A percentile compares a stretch with the other conserved stretches of the same genome.
These are phyloP conservation scores for Notothenia coriiceps DNA, from an alignment of 2,113 vertebrate genomes.

Conservation along the genomic window DNA sequence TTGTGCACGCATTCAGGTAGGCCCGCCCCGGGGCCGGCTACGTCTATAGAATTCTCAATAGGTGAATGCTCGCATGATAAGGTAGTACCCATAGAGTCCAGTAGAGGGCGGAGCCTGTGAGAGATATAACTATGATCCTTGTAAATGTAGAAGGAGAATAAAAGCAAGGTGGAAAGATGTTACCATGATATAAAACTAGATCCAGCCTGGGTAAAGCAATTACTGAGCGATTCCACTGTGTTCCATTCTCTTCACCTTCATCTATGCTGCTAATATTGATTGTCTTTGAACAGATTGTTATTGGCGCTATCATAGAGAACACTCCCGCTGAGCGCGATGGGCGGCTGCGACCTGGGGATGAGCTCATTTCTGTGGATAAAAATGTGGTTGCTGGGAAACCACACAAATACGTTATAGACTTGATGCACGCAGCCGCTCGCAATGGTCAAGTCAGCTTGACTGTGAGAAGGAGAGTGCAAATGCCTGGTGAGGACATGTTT, in stretches of 20 bases:
- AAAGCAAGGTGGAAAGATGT: constrained; percentile 33
- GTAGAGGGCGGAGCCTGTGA: too few species aligned
- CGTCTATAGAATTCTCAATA: too few species aligned
- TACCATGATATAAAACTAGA: constrained; percentile 20
- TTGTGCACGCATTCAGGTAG: too few species aligned
- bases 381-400: constrained; percentile 97
- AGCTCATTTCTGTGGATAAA: constrained; percentile 97
- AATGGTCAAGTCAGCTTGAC: constrained; percentile 98
- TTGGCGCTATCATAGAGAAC: constrained; percentile 98
- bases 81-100: too few species aligned
- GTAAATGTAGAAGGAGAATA: constrained; percentile 26
- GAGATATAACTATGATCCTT: too few species aligned
- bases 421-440: constrained; percentile 97
- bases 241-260: constrained; percentile 48
- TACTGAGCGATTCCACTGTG: constrained; percentile 15
- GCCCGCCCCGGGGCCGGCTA: too few species aligned
- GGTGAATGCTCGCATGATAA: too few species aligned
- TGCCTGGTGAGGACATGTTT: constrained; percentile 86
- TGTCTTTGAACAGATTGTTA: constrained; percentile 91
- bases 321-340: constrained; percentile 98
- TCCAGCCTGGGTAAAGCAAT: constrained; percentile 17
- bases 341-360: constrained; percentile 94
- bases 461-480: constrained; percentile 94
- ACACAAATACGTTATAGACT: constrained; percentile 98
- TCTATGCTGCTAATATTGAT: constrained; percentile 73